Evolutionary conservation across 2,113 vertebrate genomes (phyloP).

Genomic region (Brienomyrus brachyistius): DNA sequence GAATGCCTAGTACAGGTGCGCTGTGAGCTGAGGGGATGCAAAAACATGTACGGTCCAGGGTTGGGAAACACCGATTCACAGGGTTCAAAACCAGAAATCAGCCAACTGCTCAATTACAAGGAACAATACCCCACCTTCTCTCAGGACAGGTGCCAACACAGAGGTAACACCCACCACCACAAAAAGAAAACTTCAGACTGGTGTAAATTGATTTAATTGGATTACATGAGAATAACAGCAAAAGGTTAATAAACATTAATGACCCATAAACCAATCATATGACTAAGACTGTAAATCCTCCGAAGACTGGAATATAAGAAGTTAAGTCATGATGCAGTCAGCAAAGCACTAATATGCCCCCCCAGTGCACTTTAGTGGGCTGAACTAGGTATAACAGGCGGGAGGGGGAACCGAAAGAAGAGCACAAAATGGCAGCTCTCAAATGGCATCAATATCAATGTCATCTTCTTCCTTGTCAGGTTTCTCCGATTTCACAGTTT

Average conservation of each 20-base stretch:
- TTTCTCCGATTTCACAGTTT: slow-evolving; percentile 78
- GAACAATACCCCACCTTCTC: neutral
- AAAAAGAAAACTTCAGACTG: neutral
- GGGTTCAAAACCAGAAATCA: neutral
- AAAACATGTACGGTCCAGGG: neutral
- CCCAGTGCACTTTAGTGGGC: slow-evolving; percentile 36
- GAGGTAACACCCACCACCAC: neutral
- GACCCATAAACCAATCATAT: slow-evolving; percentile 41
- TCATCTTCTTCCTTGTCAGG: slow-evolving; percentile 82
- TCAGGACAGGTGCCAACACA: neutral
- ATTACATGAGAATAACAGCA: slow-evolving; percentile 41
- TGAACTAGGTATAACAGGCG: slow-evolving; percentile 33
- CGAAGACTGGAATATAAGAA: neutral
- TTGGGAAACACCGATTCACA: too few species aligned
- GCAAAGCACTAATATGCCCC: slow-evolving; percentile 49
- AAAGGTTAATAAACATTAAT: slow-evolving; percentile 53
- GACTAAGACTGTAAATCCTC: neutral
- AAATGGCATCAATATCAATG: slow-evolving; percentile 98
- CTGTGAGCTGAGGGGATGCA: neutral
- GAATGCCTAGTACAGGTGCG: too few species aligned
- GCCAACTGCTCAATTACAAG: neutral
- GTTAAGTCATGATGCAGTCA: slow-evolving; percentile 47
- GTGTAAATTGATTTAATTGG: neutral
- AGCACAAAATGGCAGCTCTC: slow-evolving; percentile 44
- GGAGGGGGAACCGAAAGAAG: slow-evolving; percentile 41